These are phyloP conservation scores for Corythornis vintsioides DNA, from an alignment of 2,113 vertebrate genomes.

Conservation along the genomic window DNA sequence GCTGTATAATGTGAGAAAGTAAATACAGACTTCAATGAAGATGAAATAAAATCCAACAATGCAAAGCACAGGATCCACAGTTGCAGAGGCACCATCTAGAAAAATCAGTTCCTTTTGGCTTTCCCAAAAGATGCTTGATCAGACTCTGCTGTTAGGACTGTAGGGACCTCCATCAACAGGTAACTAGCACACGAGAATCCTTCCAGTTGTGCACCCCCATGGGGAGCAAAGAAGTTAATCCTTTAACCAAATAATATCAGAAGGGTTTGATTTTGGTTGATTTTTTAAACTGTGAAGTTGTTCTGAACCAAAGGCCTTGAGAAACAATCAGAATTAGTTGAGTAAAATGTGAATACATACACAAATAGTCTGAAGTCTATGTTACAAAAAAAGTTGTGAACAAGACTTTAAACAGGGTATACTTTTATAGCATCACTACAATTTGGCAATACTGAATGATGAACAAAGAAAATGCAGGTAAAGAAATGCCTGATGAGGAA, in stretches of 20 bases:
- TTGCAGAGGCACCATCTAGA: neutral
- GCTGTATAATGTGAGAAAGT: accelerated
- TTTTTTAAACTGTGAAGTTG: neutral
- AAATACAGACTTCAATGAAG: neutral
- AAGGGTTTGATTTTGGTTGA: accelerated
- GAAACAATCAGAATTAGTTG: neutral
- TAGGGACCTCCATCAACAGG: neutral
- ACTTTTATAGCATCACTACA: neutral
- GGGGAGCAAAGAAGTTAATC: neutral
- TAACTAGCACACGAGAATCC: neutral
- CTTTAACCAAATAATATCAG: neutral
- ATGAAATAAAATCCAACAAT: neutral
- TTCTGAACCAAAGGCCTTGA: neutral
- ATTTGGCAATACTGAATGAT: neutral
- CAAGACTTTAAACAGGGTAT: neutral
- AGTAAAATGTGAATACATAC: too few relatives aligned
- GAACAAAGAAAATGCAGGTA: neutral
- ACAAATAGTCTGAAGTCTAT: neutral
- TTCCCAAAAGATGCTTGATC: neutral
- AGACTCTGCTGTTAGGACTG: neutral
- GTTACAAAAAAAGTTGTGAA: neutral
- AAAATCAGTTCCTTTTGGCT: neutral
- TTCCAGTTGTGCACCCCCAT: neutral
- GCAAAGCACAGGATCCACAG: neutral
- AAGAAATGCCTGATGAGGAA: neutral